Conservation (phyloP, 2,888 invertebrate species). For the Drosophila prolongata region DNA sequence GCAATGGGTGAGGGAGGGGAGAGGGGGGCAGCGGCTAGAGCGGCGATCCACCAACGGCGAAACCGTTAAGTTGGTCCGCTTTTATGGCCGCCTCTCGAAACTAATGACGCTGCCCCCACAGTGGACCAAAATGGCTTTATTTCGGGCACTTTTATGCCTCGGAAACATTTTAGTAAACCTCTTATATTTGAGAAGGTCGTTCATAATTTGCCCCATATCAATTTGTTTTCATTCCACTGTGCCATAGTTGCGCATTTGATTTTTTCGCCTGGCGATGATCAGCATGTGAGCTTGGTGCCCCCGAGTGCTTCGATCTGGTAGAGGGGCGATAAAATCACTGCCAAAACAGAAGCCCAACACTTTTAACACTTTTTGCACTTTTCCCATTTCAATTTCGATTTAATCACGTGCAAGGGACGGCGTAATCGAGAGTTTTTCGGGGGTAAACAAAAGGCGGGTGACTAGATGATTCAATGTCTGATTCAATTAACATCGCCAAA, state of each 20-base stretch:
- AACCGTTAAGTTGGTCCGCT: slow-evolving; percentile 68
- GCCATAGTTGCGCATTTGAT: slow-evolving; percentile 18
- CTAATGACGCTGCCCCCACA: slow-evolving; percentile 13
- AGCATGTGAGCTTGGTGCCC: background rate
- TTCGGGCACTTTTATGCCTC: background rate
- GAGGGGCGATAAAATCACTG: slow-evolving; percentile 31
- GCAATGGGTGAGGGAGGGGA: background rate
- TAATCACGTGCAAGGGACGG: slow-evolving; percentile 23
- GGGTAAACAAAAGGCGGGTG: slow-evolving; percentile 52
- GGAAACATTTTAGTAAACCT: background rate
- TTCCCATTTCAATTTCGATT: slow-evolving; percentile 35
- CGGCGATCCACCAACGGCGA: slow-evolving; percentile 33
- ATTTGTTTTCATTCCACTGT: slow-evolving; percentile 6
- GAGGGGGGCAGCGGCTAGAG: background rate
- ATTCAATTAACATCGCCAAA: slow-evolving; percentile 3
- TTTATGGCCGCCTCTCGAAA: slow-evolving; percentile 49
- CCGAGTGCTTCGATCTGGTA: slow-evolving; percentile 10
- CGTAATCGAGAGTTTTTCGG: slow-evolving; percentile 54
- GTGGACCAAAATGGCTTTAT: background rate
- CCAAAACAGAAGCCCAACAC: slow-evolving; percentile 43
- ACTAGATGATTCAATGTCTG: slow-evolving; percentile 7
- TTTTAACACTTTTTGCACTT: slow-evolving; percentile 28
- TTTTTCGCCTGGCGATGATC: slow-evolving; percentile 7
- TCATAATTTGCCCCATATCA: no score
- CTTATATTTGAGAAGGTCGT: no score